Base-by-base conservation (phyloP, 1,140 invertebrate genomes). In the Drosophila pseudoananassae region DNA sequence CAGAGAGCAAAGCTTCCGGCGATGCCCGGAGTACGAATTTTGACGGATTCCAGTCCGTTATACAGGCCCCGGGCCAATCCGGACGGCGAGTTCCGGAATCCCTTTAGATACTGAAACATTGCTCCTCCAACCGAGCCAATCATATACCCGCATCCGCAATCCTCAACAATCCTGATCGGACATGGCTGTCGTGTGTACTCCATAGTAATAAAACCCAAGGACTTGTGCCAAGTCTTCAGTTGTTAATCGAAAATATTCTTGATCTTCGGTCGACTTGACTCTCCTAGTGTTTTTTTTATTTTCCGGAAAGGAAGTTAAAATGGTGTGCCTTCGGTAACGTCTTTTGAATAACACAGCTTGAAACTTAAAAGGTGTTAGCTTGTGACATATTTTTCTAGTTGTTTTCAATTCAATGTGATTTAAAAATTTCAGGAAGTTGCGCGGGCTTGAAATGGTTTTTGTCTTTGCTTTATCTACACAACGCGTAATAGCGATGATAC, bases 121-220 rank as follows among this genome's bases (percentile, higher is more conserved):
- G 66, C 71, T 2, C 83, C 83, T 4, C 83, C 83, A 29, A 88
- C 60, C 33, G 63, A 59, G 33, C 83, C 83, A 76, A 88, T 82
- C 56, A 88, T 49, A 25, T 83, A 88, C 20, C 78, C 84, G 50
- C 83, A 88, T 20, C 83, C 83, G 25, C 78, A 83, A 49, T 88
- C 83, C 63, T 88, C 83, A 4, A 88, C 75, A 45, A 88, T 78
- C 29, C 83, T 57, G 25, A 88, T 66, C 7, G 83, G 83, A 60
- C 83, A 88, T 31, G 83, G 83, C 36, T 88, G 78, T 15, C 83
- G 83, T 40, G 55, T 83, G 45, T 88, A 88, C 45, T 88, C 83
- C 64, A 87, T 80, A 50, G 10, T 27, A 8, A 12, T 36, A 36
- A 33, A n/a, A 36, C 33, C 33, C 12, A 12, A 36, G 33, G 33